Percentiles rank a stretch among this genome's conserved stretches.
These are phyloP conservation scores for Onthophagus sagittarius DNA, from an alignment of 2,888 invertebrate genomes.

Conservation along the genomic window DNA sequence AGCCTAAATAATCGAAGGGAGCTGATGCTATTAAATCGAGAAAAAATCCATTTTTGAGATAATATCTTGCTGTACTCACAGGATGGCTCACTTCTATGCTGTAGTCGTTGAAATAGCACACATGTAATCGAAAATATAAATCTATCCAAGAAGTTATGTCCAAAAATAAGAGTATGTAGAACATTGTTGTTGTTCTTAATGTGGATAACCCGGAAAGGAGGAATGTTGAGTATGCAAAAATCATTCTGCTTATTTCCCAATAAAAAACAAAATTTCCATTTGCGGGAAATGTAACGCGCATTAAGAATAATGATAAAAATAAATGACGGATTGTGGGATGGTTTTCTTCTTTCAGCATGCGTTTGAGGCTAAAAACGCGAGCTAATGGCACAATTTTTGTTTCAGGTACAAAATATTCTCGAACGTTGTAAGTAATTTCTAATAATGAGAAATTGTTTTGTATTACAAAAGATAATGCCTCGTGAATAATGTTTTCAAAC, in stretches of 20 bases:
- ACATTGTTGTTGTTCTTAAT: neutral
- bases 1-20: constrained; percentile 27
- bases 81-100: constrained; percentile 34
- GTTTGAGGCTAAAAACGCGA: constrained; percentile 16
- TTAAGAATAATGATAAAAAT: neutral
- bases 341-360: neutral
- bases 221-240: constrained; percentile 25
- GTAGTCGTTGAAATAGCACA: constrained; percentile 31
- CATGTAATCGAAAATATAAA: constrained; percentile 33
- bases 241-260: constrained; percentile 30
- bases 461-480: neutral
- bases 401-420: neutral
- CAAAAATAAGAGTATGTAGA: constrained; percentile 25
- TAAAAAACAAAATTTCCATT: constrained; percentile 29
- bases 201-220: constrained; percentile 13
- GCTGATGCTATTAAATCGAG: constrained; percentile 31
- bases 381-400: constrained; percentile 1
- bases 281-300: neutral
- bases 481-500: constrained; percentile 47
- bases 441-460: neutral
- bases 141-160: constrained; percentile 30
- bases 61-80: constrained; percentile 29
- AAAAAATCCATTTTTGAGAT: constrained; percentile 31
- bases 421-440: neutral
- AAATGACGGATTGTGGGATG: neutral